Base-by-base conservation (phyloP, 92 coral and sea anemone genomes). In the Blastomussa wellsi region DNA sequence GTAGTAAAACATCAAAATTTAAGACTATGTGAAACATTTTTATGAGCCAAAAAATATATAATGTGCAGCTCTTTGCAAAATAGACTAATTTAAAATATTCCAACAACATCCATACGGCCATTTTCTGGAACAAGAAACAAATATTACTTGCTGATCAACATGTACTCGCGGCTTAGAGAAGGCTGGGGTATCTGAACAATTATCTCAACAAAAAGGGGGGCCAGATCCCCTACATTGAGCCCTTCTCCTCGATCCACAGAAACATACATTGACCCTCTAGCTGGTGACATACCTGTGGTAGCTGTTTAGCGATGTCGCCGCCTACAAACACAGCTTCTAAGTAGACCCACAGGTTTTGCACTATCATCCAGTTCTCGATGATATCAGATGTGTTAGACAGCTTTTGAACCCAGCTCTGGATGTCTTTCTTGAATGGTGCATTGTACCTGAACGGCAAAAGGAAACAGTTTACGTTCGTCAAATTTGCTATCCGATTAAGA, bases 341-440 rank as follows among this genome's bases (percentile, higher is more conserved):
- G 90, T 94, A 94, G 48, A 94, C 95, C 98, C 98, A 94, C 85
- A 94, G 89, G 67, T 94, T 94, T 85, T 94, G 98, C 75, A 94
- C 98, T 16, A 94, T 75, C 95, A 94, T 94, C 98, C 98, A 94
- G 88, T 94, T 94, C 74, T 94, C 98, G 49, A 94, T 94, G 79
- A 94, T 94, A 83, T 94, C 98, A 29, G 98, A 94, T 3, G 98
- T 94, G 90, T 94, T 94, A 66, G 98, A 94, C n/a, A 94, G 76
- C 73, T 94, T 94, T 82, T 94, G 98, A 3, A 94, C 98, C 98
- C 98, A 94, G 51, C 84, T 36, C 60, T 94, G 98, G 48, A 94
- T 94, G 49, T 92, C 92, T 80, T 94, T 94, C 86, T 94, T 94
- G 86, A 94, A 94, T 10, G 98, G 98, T 36, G 98, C 98, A 59